These are phyloP conservation scores for Mylabris phalerata DNA, from an alignment of 1,140 invertebrate species.

Conservation along the genomic window DNA sequence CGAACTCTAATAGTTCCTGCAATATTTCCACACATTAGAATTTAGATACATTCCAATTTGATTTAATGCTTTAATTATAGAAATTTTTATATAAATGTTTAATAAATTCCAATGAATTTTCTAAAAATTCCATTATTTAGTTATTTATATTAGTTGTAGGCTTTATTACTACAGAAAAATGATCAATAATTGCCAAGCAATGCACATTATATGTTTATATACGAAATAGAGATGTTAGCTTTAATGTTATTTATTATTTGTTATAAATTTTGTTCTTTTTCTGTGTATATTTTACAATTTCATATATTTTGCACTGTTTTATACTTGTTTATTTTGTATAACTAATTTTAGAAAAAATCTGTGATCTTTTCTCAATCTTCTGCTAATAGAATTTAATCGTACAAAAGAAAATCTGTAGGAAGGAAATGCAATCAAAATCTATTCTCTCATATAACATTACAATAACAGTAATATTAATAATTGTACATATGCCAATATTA, in stretches of 20 bases:
- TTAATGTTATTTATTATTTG: not conserved
- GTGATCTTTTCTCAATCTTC: constrained; percentile 34
- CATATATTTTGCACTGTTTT: not conserved
- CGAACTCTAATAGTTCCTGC: constrained; percentile 9
- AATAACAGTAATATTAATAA: not conserved
- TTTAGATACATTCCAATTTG: too few relatives aligned
- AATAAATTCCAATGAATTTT: too few relatives aligned
- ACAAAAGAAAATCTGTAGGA: constrained; percentile 16
- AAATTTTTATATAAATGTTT: too few relatives aligned
- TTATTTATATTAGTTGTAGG: too few relatives aligned
- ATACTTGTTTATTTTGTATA: constrained; percentile 6
- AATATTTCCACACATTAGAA: not conserved
- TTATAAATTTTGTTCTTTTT: not conserved
- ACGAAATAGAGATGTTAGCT: not conserved
- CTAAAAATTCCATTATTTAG: too few relatives aligned
- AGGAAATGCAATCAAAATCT: constrained; percentile 23
- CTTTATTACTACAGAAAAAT: too few relatives aligned
- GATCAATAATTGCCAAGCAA: too few relatives aligned
- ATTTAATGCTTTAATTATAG: too few relatives aligned
- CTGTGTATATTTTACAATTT: not conserved
- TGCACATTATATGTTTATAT: not conserved
- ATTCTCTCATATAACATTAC: constrained; percentile 4
- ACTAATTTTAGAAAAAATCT: constrained; percentile 23
- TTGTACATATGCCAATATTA: not conserved
- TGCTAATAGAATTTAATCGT: constrained; percentile 27